phyloP scores from a whole-genome alignment of 2,113 vertebrate species.

The Paramormyrops kingsleyae region DNA sequence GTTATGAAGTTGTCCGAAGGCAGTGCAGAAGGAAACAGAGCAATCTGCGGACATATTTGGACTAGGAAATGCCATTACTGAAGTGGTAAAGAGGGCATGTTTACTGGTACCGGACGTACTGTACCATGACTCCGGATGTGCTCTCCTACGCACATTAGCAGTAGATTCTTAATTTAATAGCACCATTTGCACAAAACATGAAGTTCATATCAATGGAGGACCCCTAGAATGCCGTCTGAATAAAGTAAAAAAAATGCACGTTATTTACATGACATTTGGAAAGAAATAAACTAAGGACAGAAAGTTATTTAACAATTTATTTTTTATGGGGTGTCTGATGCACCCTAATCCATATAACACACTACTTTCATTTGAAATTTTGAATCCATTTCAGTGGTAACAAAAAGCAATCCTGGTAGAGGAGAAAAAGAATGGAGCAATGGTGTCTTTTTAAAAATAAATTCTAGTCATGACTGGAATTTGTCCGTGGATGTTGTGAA shows the following conservation, averaged over 20 bases:
- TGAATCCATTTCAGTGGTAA: neutral
- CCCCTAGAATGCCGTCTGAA: neutral
- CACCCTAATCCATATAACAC: neutral
- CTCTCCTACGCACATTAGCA: too few relatives aligned
- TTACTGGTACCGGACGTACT: too few relatives aligned
- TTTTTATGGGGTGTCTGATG: neutral
- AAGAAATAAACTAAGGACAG: neutral
- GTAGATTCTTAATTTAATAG: neutral
- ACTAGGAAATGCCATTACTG: too few relatives aligned
- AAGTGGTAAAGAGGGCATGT: too few relatives aligned
- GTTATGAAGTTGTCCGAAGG: too few relatives aligned
- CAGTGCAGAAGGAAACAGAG: too few relatives aligned
- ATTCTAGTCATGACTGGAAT: neutral
- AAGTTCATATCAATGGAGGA: neutral
- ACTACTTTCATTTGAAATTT: neutral
- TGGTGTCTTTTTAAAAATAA: neutral
- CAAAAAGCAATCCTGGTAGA: neutral
- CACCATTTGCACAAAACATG: neutral
- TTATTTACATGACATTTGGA: neutral
- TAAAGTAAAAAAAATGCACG: neutral
- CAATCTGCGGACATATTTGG: too few relatives aligned
- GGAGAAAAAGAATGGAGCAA: neutral
- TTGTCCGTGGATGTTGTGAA: neutral
- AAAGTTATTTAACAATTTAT: neutral
- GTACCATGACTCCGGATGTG: too few relatives aligned